Evolutionary conservation across 1,140 invertebrate genomes (phyloP), one percentile per base, ranked within the genome.

Genomic region (Xylocopa sonorina): DNA sequence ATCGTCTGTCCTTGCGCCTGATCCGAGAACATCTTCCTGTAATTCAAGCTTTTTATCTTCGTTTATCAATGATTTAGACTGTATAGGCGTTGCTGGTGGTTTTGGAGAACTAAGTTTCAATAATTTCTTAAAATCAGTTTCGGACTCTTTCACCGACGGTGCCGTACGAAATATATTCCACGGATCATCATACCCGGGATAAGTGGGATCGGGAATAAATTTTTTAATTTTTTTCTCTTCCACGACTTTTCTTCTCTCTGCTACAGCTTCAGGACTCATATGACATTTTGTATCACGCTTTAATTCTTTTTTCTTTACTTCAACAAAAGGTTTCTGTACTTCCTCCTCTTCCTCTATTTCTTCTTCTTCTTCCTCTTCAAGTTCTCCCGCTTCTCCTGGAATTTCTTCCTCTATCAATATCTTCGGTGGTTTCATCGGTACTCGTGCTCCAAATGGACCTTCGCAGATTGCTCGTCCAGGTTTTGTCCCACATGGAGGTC

Each of bases 141-240:
- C 43, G 0, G 46, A 60, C 63, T 69, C 38, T 48, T 85, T 74
- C 7, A 55, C 57, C 2, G 82, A 67, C 2, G 86, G 86, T 14
- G 86, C 86, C 43, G 66, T 87, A 29, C 83, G 80, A 24, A 32
- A 60, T 73, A 78, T 62, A 38, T 88, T 81, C 85, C 85, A 87
- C 1, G 72, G 50, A 64, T 83, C 41, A 29, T 87, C 80, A 10
- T 84, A 85, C n/a, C 71, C 83, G 38, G 53, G 68, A 66, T 87
- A 85, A 43, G 29, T 43, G 16, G 51, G 64, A 63, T 87, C 71
- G 21, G 83, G 67, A 41, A 82, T 55, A 12, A 86, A 86, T 27
- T 82, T 84, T 10, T 32, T n/a, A 12, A 21, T 50, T 1, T 74
- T 73, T 21, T 60, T 55, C 1, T 75, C 55, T 0, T 34, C 24